phyloP scores from a whole-genome alignment of 1,140 invertebrate species.

The Mercenaria mercenaria region DNA sequence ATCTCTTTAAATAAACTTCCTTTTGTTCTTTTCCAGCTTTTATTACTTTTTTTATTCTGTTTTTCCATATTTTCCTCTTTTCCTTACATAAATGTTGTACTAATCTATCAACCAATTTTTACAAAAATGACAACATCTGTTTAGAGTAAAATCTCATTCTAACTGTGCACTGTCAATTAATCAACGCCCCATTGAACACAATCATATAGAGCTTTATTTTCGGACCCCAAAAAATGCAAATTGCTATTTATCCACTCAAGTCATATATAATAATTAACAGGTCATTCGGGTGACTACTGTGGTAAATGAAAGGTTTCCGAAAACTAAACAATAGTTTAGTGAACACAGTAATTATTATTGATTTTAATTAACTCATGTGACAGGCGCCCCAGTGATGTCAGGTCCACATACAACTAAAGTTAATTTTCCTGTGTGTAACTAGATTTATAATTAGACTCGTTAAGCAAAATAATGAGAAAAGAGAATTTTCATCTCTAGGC shows the following conservation, averaged over 20 bases:
- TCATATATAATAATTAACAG: conserved; percentile 53
- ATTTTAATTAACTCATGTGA: conserved; percentile 60
- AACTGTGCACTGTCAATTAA: conserved; percentile 36
- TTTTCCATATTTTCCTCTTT: neutral
- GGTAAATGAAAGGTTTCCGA: conserved; percentile 43
- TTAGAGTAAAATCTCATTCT: neutral
- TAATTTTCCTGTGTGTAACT: conserved; percentile 52
- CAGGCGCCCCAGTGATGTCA: conserved; percentile 49
- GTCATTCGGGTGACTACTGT: conserved; percentile 43
- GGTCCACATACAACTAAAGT: neutral
- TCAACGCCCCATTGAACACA: conserved; percentile 28
- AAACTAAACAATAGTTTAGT: conserved; percentile 47
- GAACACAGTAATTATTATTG: conserved; percentile 63
- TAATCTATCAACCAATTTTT: neutral
- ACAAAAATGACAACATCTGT: neutral
- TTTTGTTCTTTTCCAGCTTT: neutral
- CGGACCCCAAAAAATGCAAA: conserved; percentile 9
- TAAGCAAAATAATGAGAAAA: conserved; percentile 43
- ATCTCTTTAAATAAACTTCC: conserved; percentile 32
- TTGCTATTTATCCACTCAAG: conserved; percentile 41
- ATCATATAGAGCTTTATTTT: neutral
- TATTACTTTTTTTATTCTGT: neutral
- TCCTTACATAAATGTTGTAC: neutral
- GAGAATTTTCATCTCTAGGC: conserved; percentile 3
- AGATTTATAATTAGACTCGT: conserved; percentile 55